These are phyloP conservation scores for Xenotilapia caudafasciata DNA, from an alignment of 2,113 vertebrate genomes.

Conservation along the genomic window DNA sequence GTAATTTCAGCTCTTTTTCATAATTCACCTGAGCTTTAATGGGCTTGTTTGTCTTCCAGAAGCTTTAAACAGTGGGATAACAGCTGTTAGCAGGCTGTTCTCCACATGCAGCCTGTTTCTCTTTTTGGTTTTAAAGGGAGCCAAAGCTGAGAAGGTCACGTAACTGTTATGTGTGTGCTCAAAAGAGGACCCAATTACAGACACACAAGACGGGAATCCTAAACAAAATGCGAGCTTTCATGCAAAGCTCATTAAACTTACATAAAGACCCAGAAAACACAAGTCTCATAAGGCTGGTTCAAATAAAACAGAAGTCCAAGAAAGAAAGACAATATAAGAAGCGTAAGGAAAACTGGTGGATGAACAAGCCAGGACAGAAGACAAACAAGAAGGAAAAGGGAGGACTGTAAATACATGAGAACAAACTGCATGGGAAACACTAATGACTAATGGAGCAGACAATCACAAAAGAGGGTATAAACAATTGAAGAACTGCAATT, in stretches of 20 bases:
- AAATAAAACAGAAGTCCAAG: not conserved
- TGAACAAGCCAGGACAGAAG: not conserved
- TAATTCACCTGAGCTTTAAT: not conserved
- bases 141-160: not conserved
- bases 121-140: not conserved
- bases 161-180: not conserved
- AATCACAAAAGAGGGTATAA: not conserved
- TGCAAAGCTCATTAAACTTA: not conserved
- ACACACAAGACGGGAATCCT: not conserved
- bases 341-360: not conserved
- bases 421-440: not conserved
- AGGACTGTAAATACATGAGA: not conserved
- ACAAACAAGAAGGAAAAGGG: not conserved
- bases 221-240: not conserved
- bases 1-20: not conserved
- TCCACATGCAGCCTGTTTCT: not conserved
- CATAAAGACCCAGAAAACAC: not conserved
- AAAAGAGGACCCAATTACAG: not conserved
- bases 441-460: not conserved
- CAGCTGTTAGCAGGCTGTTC: not conserved
- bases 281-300: not conserved
- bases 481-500: not conserved
- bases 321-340: not conserved
- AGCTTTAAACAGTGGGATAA: not conserved
- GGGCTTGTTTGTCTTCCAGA: not conserved